A percentile compares a stretch with the other conserved stretches of the same genome.
phyloP scores from a whole-genome alignment of 23 tunicate genomes.

The Aplidium turbinatum region DNA sequence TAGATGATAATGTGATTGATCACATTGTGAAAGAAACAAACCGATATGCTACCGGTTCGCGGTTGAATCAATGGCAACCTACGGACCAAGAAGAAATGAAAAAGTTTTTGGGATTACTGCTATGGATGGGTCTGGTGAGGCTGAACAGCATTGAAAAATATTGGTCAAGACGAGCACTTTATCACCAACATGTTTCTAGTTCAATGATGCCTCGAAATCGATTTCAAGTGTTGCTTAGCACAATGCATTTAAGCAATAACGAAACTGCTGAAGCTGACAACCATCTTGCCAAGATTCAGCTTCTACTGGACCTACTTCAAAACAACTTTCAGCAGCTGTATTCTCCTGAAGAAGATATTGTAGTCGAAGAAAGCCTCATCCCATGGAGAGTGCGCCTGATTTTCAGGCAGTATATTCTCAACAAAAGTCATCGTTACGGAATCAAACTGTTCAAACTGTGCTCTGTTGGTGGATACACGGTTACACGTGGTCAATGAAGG shows the following conservation, averaged over 20 bases:
- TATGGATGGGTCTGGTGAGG: slow-evolving; percentile 18
- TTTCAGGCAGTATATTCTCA: slow-evolving; percentile 1
- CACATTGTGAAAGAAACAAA: slow-evolving; percentile 11
- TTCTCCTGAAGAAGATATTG: slow-evolving; percentile 12
- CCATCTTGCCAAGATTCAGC: slow-evolving; percentile 2
- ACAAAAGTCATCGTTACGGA: background rate
- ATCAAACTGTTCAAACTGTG: slow-evolving; percentile 17
- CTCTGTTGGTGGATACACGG: slow-evolving; percentile 15
- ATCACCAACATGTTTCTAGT: background rate
- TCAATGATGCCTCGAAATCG: slow-evolving; percentile 8
- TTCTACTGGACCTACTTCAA: background rate
- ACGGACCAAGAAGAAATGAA: background rate
- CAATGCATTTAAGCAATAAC: background rate
- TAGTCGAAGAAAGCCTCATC: slow-evolving; percentile 4
- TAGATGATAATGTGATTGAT: slow-evolving; percentile 7
- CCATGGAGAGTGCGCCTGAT: slow-evolving; percentile 21
- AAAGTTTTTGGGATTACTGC: background rate
- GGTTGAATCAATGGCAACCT: background rate
- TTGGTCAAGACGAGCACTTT: slow-evolving; percentile 1
- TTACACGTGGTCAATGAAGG: background rate
- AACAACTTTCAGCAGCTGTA: slow-evolving; percentile 15
- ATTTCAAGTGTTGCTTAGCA: background rate
- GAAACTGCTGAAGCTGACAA: slow-evolving; percentile 1
- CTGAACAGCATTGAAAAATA: background rate
- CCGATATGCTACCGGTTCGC: background rate